These are phyloP conservation scores for Charaxes varanes DNA, from an alignment of 1,140 invertebrate species.

Conservation along the genomic window DNA sequence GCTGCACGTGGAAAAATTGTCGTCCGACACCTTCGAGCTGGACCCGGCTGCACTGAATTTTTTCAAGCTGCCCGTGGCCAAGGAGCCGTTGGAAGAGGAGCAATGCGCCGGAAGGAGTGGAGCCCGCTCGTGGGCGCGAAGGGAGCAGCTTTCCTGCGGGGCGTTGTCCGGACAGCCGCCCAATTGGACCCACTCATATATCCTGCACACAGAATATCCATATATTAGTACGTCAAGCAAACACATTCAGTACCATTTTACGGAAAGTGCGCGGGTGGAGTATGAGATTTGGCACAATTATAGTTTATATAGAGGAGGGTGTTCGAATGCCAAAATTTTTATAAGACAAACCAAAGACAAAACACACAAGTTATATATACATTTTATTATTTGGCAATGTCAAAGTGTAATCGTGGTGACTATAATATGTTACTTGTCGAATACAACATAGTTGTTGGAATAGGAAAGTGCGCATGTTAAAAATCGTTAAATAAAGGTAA, in stretches of 20 bases:
- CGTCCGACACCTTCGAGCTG: constrained; percentile 45
- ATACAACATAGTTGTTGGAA: too few relatives aligned
- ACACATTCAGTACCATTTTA: not conserved
- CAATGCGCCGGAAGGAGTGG: constrained; percentile 55
- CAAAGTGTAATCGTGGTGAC: too few relatives aligned
- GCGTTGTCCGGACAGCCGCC: constrained; percentile 52
- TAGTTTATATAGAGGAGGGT: too few relatives aligned
- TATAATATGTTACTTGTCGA: too few relatives aligned
- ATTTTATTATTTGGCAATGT: too few relatives aligned
- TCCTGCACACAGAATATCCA: constrained; percentile 25
- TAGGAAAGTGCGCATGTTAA: too few relatives aligned
- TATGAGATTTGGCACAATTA: too few relatives aligned
- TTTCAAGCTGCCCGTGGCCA: constrained; percentile 54
- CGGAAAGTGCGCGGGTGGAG: too few relatives aligned
- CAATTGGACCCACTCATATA: constrained; percentile 60
- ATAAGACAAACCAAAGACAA: too few relatives aligned
- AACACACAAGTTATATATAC: too few relatives aligned
- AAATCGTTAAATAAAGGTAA: too few relatives aligned
- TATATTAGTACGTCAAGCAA: not conserved
- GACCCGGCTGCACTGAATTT: constrained; percentile 49
- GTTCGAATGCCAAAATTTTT: too few relatives aligned
- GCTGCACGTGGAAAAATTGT: constrained; percentile 56
- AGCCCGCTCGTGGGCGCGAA: constrained; percentile 44
- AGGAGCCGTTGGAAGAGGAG: constrained; percentile 58
- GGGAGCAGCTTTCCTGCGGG: constrained; percentile 37